Conservation (phyloP, 2,888 invertebrate species). For the Hyposoter dolosus region DNA sequence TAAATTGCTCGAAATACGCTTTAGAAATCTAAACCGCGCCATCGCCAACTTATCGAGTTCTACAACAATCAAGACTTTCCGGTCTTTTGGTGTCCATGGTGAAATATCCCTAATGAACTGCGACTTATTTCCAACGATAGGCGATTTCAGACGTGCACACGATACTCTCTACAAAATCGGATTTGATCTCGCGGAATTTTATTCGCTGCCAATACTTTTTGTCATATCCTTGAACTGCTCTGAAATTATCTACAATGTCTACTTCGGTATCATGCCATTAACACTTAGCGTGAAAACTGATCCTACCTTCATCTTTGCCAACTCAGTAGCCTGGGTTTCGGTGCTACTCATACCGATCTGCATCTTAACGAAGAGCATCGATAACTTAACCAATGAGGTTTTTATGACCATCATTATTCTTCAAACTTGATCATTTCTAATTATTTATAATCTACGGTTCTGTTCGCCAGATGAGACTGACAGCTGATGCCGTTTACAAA, state of each 20-base stretch:
- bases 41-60: constrained; percentile 15
- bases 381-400: constrained; percentile 49
- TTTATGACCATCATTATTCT: not conserved
- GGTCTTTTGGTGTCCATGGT: not conserved
- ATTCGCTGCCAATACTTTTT: constrained; percentile 66
- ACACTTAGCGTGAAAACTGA: not conserved
- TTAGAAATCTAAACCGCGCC: constrained; percentile 61
- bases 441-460: not conserved
- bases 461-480: constrained; percentile 49
- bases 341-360: constrained; percentile 40
- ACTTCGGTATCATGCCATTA: constrained; percentile 48
- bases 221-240: constrained; percentile 46
- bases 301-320: not conserved
- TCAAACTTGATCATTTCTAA: not conserved
- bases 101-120: not conserved
- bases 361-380: constrained; percentile 39
- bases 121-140: constrained; percentile 35
- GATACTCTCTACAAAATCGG: constrained; percentile 65
- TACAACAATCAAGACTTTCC: constrained; percentile 13
- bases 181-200: constrained; percentile 66
- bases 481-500: constrained; percentile 39
- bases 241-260: constrained; percentile 66
- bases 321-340: constrained; percentile 20
- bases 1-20: constrained; percentile 48
- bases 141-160: constrained; percentile 63